These are phyloP conservation scores for Cryptus armator DNA, from an alignment of 2,888 invertebrate genomes.

Conservation along the genomic window DNA sequence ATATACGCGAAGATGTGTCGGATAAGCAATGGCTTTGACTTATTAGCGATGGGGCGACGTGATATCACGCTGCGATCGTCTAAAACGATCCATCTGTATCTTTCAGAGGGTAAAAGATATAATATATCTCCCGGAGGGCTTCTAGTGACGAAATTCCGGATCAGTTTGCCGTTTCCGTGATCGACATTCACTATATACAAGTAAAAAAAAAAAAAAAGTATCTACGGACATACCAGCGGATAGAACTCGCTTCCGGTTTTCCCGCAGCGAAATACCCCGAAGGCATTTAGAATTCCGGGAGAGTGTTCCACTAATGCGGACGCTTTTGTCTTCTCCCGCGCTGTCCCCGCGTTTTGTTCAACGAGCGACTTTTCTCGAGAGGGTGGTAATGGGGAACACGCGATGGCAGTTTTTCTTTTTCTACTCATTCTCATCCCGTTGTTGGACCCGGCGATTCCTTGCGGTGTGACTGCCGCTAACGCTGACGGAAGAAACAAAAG, in stretches of 20 bases:
- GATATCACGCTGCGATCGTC: background rate
- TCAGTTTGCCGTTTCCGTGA: constrained; percentile 42
- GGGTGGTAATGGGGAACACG: constrained; percentile 73
- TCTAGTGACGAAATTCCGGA: constrained; percentile 47
- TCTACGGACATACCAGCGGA: constrained; percentile 21
- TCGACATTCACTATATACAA: constrained; percentile 43
- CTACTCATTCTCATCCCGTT: constrained; percentile 41
- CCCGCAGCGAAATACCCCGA: constrained; percentile 68
- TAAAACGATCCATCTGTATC: constrained; percentile 21
- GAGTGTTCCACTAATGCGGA: constrained; percentile 76
- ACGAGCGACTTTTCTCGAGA: constrained; percentile 71
- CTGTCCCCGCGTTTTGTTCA: constrained; percentile 6
- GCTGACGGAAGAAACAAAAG: constrained; percentile 31
- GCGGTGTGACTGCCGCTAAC: constrained; percentile 22
- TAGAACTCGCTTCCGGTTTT: constrained; percentile 60
- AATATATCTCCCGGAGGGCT: constrained; percentile 16
- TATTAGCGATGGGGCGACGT: background rate
- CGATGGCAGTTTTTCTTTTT: constrained; percentile 64
- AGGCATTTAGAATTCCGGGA: constrained; percentile 74
- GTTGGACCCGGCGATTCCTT: constrained; percentile 5
- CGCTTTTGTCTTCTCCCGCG: constrained; percentile 76
- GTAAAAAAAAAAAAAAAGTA: constrained; percentile 4
- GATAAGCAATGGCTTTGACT: background rate
- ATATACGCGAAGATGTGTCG: background rate
- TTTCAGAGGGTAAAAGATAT: constrained; percentile 17